Base-by-base conservation (phyloP, 1,140 invertebrate genomes). In the Bombus terrestris region DNA sequence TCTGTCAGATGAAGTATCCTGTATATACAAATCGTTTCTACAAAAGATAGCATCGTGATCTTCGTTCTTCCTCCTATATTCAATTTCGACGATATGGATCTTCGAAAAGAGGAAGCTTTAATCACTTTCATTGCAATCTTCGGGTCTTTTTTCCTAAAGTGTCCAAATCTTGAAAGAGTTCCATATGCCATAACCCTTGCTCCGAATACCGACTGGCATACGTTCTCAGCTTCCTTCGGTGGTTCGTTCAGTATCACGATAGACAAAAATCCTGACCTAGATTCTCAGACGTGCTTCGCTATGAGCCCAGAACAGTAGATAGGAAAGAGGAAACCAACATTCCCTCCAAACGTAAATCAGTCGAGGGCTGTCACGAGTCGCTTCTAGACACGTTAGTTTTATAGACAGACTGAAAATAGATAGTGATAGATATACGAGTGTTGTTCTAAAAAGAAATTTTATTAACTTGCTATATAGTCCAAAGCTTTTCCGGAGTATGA, bases 271-370 rank as follows among this genome's bases (percentile, higher is more conserved):
- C 53, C 69, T 88, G 80, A 71, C 85, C 73, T 74, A 35, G 62
- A 86, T 86, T 88, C 69, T 79, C 39, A 22, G 28, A 35, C 32
- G 25, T 37, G 25, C 53, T 72, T 78, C 35, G 10, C 39, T 13
- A 15, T 15, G 4, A 62, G 47, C 4, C 9, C 64, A 37, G 53
- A 76, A 68, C 4, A 4, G 59, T 13, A 88, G 86, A 89, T 88
- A 82, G 32, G 32, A 32, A 32, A 88, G 47, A 32, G 39, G 41
- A 32, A 73, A 28, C 13, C 39, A 73, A 32, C 43, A 81, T 88
- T 88, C 43, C 41, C 79, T 84, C 41, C 0, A 10, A 81, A 22
- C 73, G 62, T 88, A 88, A 89, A 89, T 88, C 86, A 81, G 47
- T 88, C 73, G 76, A 85, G 83, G 41, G 41, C 39, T 83, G 39